A percentile compares a stretch with the other conserved stretches of the same genome.
These are phyloP conservation scores for Colistium nudipinnis DNA, from an alignment of 2,113 vertebrate species.

Conservation along the genomic window DNA sequence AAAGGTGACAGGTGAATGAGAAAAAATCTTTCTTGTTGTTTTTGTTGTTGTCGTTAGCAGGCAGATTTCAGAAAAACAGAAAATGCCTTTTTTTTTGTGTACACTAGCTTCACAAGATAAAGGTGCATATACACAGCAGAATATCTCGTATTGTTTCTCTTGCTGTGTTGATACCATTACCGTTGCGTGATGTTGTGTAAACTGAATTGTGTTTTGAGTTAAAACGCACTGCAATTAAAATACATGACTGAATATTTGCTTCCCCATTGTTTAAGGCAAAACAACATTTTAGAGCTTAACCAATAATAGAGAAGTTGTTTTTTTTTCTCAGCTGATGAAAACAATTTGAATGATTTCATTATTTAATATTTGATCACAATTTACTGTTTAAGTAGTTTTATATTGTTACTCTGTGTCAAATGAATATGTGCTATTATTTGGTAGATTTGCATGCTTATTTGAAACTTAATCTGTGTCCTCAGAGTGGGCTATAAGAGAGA, in stretches of 20 bases:
- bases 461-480: no score
- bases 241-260: background rate
- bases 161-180: background rate
- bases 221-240: background rate
- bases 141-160: background rate
- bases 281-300: background rate
- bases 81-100: background rate
- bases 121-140: background rate
- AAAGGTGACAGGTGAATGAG: background rate
- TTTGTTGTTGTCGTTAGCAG: no score
- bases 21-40: background rate
- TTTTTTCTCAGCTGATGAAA: background rate
- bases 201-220: background rate
- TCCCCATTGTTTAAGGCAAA: background rate
- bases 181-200: background rate
- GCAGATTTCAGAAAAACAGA: no score
- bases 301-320: background rate
- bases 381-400: no score
- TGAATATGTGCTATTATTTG: no score
- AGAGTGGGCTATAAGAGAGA: constrained; percentile 3
- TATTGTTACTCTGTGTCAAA: no score
- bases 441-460: no score
- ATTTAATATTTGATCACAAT: background rate
- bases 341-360: background rate
- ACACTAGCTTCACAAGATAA: background rate